Conservation (phyloP, 1,140 invertebrate genomes). For the Drosophila sp. region DNA sequence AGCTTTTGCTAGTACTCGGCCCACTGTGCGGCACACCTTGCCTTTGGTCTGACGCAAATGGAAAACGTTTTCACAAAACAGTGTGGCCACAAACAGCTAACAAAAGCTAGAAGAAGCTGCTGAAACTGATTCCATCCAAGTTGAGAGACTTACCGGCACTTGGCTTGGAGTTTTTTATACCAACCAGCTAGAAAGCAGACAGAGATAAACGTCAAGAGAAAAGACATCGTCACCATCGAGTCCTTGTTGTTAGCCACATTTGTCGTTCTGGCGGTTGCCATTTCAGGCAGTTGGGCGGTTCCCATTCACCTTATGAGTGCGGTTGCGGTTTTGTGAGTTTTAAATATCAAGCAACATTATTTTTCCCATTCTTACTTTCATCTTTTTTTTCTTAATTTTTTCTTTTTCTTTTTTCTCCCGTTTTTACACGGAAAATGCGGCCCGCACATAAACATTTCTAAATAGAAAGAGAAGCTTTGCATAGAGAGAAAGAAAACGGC, state of each 20-base stretch:
- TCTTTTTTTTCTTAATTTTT: constrained; percentile 22
- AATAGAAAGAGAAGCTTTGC: constrained; percentile 66
- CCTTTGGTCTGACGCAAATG: constrained; percentile 34
- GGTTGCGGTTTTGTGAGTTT: constrained; percentile 69
- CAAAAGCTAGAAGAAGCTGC: constrained; percentile 14
- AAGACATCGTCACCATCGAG: constrained; percentile 14
- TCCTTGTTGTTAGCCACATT: constrained; percentile 16
- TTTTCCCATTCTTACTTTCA: background rate
- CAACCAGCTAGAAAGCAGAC: background rate
- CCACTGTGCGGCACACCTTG: constrained; percentile 47
- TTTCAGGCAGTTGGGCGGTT: constrained; percentile 11
- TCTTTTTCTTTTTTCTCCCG: constrained; percentile 21
- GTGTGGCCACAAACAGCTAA: constrained; percentile 54
- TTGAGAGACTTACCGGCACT: constrained; percentile 51
- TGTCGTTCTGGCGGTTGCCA: constrained; percentile 27
- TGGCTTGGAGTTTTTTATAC: constrained; percentile 60
- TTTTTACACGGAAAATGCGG: constrained; percentile 68
- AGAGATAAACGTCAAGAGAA: constrained; percentile 6
- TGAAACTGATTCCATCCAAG: constrained; percentile 15
- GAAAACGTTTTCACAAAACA: constrained; percentile 66
- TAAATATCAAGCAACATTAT: constrained; percentile 62
- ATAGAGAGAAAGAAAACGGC: constrained; percentile 46
- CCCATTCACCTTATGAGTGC: constrained; percentile 31
- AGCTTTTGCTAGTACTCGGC: background rate
- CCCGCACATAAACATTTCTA: constrained; percentile 63